Conservation (phyloP, 2,888 invertebrate genomes). For the Spilosoma lubricipeda region DNA sequence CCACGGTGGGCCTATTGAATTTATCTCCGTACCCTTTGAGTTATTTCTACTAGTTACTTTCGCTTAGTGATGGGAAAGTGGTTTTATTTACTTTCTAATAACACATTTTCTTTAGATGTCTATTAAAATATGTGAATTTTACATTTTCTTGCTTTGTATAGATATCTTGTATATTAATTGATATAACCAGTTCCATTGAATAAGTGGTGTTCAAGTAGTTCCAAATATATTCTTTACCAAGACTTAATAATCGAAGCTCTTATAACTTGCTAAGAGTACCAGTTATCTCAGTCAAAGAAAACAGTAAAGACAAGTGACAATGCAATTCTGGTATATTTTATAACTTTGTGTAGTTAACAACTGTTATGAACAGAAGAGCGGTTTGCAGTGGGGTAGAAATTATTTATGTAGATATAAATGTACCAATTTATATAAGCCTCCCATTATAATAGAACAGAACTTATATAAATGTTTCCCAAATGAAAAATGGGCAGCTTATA, state of each 20-base stretch:
- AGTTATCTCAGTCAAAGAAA: not conserved
- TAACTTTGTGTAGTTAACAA: too few relatives aligned
- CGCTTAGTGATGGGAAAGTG: constrained; percentile 34
- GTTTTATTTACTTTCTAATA: constrained; percentile 16
- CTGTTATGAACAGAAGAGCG: too few relatives aligned
- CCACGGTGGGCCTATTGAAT: constrained; percentile 73
- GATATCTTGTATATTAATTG: not conserved
- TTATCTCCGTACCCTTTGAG: constrained; percentile 62
- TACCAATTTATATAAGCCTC: too few relatives aligned
- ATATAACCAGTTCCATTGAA: not conserved
- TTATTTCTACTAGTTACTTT: constrained; percentile 54
- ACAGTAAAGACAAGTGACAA: too few relatives aligned
- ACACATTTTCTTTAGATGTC: not conserved
- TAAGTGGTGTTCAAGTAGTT: not conserved
- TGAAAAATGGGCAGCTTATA: too few relatives aligned
- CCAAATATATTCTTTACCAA: not conserved
- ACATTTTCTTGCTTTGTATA: not conserved
- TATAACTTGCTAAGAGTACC: not conserved
- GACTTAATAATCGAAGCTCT: not conserved
- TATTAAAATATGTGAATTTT: not conserved
- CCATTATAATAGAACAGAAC: too few relatives aligned
- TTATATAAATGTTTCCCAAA: too few relatives aligned
- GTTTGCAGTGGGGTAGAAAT: too few relatives aligned
- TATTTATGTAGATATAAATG: too few relatives aligned
- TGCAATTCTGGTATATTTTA: too few relatives aligned